Evolutionary conservation across 2,797 vertebrate species (phyloP), one percentile per base, ranked within the genome.

Genomic region (Sebastes oblongus): DNA sequence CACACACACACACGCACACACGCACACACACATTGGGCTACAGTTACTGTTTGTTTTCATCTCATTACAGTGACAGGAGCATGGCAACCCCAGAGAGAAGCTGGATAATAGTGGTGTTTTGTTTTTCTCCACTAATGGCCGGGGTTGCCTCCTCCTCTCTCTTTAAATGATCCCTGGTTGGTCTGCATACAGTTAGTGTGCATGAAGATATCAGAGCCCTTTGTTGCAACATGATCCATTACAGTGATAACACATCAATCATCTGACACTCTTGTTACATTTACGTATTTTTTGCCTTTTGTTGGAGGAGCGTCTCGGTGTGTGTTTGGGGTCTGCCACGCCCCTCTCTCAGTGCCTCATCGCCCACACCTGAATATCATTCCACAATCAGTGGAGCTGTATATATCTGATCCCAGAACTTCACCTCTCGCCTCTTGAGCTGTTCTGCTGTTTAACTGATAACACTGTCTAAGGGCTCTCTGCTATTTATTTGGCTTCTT

Each of bases 31-130:
- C 58, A 61, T 5, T 10, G 39, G 32, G 76, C 72, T 87, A 87
- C 70, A 87, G 81, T 90, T 90, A 83, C 88, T 80, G 83, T 92
- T 93, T 93, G 87, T 91, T 93, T 94, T 92, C 76, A 75, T 89
- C 82, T 87, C 85, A 86, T 91, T 91, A 85, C 83, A 91, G 58
- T 83, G 82, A 91, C 87, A 90, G 85, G 54, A 89, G 82, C 84
- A 82, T 81, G 83, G 83, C 79, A 90, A 86, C 87, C 64, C 42
- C 18, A 24, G 50, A 90, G 81, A 86, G 68, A 86, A 78, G 88
- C 67, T 84, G 88, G 77, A 86, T 86, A 88, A 87, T 86, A 81
- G 86, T 56, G 30, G 8, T 77, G 29, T 80, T 90, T 83, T 78
- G 64, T 82, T 77, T 69, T 81, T 24, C 32, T 8, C 58, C 34